Conservation (phyloP, 2,797 vertebrate genomes). For the Anolis apletophallus region DNA sequence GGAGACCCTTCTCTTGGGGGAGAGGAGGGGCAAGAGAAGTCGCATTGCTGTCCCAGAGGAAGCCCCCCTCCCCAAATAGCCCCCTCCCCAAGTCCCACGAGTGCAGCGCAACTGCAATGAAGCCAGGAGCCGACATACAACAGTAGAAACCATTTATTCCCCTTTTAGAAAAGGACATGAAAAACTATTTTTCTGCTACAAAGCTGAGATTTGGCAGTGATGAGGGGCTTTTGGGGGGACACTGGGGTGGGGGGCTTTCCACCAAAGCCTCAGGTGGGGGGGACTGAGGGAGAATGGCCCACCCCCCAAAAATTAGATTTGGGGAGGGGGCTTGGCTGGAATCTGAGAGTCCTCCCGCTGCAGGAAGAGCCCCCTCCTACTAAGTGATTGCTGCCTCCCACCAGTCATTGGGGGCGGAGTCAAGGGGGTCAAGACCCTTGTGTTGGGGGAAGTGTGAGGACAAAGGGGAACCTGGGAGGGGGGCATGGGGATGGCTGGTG, state of each 20-base stretch:
- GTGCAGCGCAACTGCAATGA: too few species aligned
- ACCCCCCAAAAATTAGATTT: background rate
- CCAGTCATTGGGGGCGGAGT: background rate
- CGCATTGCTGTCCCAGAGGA: background rate
- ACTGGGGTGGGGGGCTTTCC: background rate
- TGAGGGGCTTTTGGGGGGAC: too few species aligned
- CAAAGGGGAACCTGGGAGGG: background rate
- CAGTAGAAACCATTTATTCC: slow-evolving; percentile 38
- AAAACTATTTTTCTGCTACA: slow-evolving; percentile 38
- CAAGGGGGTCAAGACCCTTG: background rate
- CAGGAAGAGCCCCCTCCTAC: background rate
- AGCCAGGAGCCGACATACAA: background rate
- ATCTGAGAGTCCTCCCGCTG: background rate
- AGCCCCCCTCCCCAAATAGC: too few species aligned
- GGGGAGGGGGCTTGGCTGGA: background rate
- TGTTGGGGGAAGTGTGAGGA: background rate
- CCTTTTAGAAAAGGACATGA: slow-evolving; percentile 37
- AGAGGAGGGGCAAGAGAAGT: background rate
- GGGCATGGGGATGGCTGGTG: background rate
- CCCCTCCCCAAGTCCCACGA: too few species aligned
- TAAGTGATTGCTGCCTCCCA: background rate
- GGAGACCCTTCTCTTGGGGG: too few species aligned
- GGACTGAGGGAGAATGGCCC: too few species aligned
- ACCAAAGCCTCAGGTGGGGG: background rate
- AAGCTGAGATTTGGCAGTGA: slow-evolving; percentile 32